Evolutionary conservation across 1,140 invertebrate species (phyloP), one percentile per base, ranked within the genome.

Genomic region (Diplogasteroides magnus): DNA sequence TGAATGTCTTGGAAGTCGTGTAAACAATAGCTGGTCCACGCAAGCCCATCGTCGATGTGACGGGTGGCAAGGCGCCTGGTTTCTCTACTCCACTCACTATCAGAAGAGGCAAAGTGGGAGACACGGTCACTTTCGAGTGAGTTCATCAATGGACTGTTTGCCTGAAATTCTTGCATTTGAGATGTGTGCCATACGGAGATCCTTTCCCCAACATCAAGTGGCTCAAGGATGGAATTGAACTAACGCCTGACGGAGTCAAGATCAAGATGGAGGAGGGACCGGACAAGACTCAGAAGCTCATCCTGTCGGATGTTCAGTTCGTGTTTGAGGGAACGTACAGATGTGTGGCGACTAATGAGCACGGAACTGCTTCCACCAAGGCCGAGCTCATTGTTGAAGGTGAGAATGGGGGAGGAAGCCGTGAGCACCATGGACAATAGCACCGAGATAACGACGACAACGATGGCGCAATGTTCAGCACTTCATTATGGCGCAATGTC

Each of bases 311-410:
- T 74, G 79, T 60, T 6, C 1, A 19, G 27, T 74, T 29, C 25
- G 27, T 11, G 29, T 70, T 14, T 25, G 31, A n/a, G 3, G n/a
- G n/a, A 19, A 76, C 37, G 37, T 74, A 70, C 67, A 66, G 80
- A 58, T 83, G 81, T 70, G 80, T 82, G 2, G 80, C 82, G 13
- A 82, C 76, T 1, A 82, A 82, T 72, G 79, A 78, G 32, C 70
- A 82, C 62, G 80, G 80, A 56, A 82, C 80, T 1, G 81, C 81
- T 25, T 77, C 74, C 14, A 82, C 80, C 1, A 82, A 83, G 62
- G 79, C 79, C 37, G 80, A 83, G 67, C 68, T 83, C 37, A 69
- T 59, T 14, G 60, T 82, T 31, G 71, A 73, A 61, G 81, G 81
- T 78, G 64, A 69, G 75, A 71, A 27, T 32, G 31, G n/a, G n/a